These are phyloP conservation scores for Mastacembelus armatus DNA, from an alignment of 2,797 vertebrate genomes.

Conservation along the genomic window DNA sequence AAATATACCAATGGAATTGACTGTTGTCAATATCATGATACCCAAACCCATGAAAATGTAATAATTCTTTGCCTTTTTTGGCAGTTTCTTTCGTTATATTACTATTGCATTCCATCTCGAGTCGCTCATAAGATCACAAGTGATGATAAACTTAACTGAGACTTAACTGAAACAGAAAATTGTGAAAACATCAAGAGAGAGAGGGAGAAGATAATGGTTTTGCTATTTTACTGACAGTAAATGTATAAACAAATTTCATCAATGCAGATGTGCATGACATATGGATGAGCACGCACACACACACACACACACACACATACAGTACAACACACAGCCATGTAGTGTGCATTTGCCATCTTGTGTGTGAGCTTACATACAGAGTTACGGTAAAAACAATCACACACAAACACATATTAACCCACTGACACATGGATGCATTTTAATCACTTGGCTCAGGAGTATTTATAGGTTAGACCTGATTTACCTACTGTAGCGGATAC, in stretches of 20 bases:
- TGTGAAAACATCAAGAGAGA: slow-evolving; percentile 44
- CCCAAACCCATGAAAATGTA: neutral
- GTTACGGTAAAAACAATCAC: slow-evolving; percentile 13
- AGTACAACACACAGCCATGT: neutral
- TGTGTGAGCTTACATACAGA: slow-evolving; percentile 12
- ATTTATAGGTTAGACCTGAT: slow-evolving; percentile 23
- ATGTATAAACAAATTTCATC: slow-evolving; percentile 54
- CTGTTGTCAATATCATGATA: too few species aligned
- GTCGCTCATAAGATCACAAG: neutral
- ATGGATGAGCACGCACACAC: slow-evolving; percentile 3
- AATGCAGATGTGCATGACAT: slow-evolving; percentile 33
- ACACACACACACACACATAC: neutral
- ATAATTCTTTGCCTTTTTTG: neutral
- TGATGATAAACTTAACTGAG: slow-evolving; percentile 1
- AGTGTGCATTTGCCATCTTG: too few species aligned
- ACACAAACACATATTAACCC: neutral
- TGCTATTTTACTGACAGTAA: slow-evolving; percentile 44
- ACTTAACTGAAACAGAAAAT: too few species aligned
- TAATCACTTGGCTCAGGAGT: slow-evolving; percentile 22
- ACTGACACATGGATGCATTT: slow-evolving; percentile 4
- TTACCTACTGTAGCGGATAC: slow-evolving; percentile 27
- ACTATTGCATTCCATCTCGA: neutral
- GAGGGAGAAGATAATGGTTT: slow-evolving; percentile 45
- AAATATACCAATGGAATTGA: too few species aligned
- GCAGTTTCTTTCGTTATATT: neutral